Conservation (phyloP, 1,140 invertebrate species). For the Zaprionus ghesquierei region DNA sequence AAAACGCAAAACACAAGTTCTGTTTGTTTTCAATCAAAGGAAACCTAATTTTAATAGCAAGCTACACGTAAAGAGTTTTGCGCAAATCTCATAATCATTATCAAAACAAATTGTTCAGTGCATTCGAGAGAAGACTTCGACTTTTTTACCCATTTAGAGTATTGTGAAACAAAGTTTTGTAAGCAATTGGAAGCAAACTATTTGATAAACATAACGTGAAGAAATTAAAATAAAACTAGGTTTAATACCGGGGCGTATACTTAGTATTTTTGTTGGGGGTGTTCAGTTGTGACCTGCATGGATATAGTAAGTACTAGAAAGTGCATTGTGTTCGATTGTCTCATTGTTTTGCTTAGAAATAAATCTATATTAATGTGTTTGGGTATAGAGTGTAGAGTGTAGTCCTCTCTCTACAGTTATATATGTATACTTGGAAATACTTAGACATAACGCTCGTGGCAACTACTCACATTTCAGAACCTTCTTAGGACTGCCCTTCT, state of each 20-base stretch:
- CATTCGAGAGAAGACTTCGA: constrained; percentile 36
- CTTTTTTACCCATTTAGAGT: constrained; percentile 6
- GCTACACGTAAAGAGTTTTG: constrained; percentile 52
- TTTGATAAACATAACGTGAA: constrained; percentile 22
- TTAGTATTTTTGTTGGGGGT: constrained; percentile 53
- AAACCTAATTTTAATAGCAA: constrained; percentile 40
- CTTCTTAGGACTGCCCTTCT: constrained; percentile 87
- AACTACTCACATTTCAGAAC: constrained; percentile 82
- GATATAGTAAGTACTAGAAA: constrained; percentile 39
- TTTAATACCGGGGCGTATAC: constrained; percentile 57
- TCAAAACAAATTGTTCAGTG: constrained; percentile 50
- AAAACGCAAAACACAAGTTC: not conserved
- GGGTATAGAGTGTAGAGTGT: constrained; percentile 11
- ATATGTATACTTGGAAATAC: constrained; percentile 1
- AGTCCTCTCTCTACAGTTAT: constrained; percentile 21
- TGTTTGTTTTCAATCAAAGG: constrained; percentile 2
- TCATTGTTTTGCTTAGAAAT: constrained; percentile 58
- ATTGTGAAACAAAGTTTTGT: constrained; percentile 52
- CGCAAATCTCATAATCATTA: constrained; percentile 49
- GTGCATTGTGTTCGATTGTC: constrained; percentile 60
- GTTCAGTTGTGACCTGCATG: constrained; percentile 52
- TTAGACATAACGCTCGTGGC: not conserved
- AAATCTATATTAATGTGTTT: constrained; percentile 50
- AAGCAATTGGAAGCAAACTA: constrained; percentile 67
- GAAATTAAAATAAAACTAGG: constrained; percentile 33